Evolutionary conservation across 2,888 invertebrate genomes (phyloP), one percentile per base, ranked within the genome.

Genomic region (Megastigmus dorsalis): DNA sequence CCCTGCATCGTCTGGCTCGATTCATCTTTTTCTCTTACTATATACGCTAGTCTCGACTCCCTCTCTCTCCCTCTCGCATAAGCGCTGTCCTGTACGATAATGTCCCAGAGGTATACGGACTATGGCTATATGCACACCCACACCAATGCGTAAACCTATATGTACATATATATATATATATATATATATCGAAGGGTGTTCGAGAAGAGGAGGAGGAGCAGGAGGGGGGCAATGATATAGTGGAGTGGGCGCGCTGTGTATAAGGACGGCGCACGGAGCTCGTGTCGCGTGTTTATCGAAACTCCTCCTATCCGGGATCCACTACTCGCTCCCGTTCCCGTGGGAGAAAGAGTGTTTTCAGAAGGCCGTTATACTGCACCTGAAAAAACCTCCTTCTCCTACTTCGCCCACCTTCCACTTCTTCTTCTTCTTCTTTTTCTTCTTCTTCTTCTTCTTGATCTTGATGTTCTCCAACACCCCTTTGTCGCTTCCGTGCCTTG

Each of bases 31-130:
- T n/a, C n/a, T n/a, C n/a, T n/a, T n/a, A n/a, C n/a, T n/a, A n/a
- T n/a, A n/a, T n/a, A n/a, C 30, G 6, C n/a, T 20, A n/a, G 33
- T n/a, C 41, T 36, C 41, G 28, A 43, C 62, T 28, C 15, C 23
- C 15, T 41, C 54, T 33, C 10, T 30, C 13, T 30, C 20, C 20
- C 30, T 13, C 30, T 28, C 52, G 23, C 52, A 60, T 59, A 74
- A 60, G 70, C 70, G 74, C 71, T 72, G 78, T 76, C 78, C 77
- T 74, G 71, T 60, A 73, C 77, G 77, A 79, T 78, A 77, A 79
- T 78, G 77, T 79, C 79, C 79, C 79, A 62, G 23, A 75, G 78
- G 79, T 66, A 77, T 74, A 71, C 26, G 28, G 48, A 43, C 20
- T n/a, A n/a, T n/a, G n/a, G n/a, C n/a, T n/a, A n/a, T n/a, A n/a